phyloP scores from a whole-genome alignment of 2,113 vertebrate genomes.

The Octodon degus region DNA sequence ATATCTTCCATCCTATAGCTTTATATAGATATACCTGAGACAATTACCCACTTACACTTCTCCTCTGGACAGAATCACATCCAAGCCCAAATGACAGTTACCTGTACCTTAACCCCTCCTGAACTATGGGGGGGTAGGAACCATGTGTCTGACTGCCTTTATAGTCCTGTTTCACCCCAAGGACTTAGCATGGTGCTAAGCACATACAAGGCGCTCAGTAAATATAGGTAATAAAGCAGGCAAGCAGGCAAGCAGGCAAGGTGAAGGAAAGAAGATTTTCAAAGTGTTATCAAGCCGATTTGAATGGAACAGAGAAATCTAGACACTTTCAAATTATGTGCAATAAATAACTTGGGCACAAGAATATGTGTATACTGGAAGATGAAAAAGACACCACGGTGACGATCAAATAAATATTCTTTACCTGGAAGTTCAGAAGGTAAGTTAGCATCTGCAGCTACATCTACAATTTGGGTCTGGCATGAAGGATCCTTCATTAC shows the following conservation, averaged over 20 bases:
- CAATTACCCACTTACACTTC: background rate
- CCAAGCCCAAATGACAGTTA: background rate
- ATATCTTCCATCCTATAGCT: background rate
- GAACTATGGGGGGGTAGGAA: background rate
- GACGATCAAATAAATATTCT: background rate
- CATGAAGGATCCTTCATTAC: slow-evolving; percentile 18
- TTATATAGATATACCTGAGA: background rate
- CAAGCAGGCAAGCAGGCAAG: background rate
- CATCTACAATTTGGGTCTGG: slow-evolving; percentile 30
- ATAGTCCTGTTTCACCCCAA: background rate
- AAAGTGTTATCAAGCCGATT: background rate
- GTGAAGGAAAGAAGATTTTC: background rate
- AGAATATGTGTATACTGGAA: background rate
- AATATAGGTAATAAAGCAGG: background rate
- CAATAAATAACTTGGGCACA: background rate
- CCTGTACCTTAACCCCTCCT: background rate
- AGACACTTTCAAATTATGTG: background rate
- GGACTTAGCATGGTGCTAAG: background rate
- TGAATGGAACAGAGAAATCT: slow-evolving; percentile 8
- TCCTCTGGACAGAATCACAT: background rate
- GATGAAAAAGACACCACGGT: slow-evolving; percentile 12
- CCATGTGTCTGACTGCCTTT: background rate
- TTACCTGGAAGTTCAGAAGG: slow-evolving; percentile 80
- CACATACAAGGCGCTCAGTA: background rate
- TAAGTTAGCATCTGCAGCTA: slow-evolving; percentile 48